Percentiles rank a stretch among this genome's conserved stretches.
Conservation (phyloP, 2,888 invertebrate species). For the Eupeodes luniger region DNA sequence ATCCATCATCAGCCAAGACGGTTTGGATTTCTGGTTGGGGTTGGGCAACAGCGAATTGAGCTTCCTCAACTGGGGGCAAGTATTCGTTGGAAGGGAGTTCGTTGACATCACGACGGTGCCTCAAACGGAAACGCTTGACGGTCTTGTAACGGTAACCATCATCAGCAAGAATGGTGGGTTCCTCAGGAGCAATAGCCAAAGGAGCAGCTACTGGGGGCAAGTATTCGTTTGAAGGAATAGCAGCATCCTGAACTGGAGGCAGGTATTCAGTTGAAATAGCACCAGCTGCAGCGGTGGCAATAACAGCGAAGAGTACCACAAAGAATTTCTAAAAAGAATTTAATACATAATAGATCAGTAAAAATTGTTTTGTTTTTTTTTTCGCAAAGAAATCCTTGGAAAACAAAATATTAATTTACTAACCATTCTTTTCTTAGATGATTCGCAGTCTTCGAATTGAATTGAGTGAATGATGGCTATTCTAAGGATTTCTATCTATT, state of each 20-base stretch:
- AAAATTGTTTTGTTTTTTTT: not conserved
- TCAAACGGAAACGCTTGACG: conserved; percentile 79
- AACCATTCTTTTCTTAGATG: no score
- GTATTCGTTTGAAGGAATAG: conserved; percentile 59
- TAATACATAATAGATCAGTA: not conserved
- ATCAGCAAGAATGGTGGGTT: conserved; percentile 77
- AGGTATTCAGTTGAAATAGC: conserved; percentile 53
- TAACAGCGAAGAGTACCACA: conserved; percentile 50
- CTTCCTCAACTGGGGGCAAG: conserved; percentile 73
- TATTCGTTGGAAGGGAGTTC: conserved; percentile 78
- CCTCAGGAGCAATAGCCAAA: conserved; percentile 41
- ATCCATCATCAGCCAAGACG: conserved; percentile 60
- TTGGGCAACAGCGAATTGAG: conserved; percentile 29
- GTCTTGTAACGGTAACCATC: conserved; percentile 82
- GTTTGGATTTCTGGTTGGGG: conserved; percentile 42
- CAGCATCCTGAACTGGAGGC: conserved; percentile 58
- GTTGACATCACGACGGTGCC: conserved; percentile 80
- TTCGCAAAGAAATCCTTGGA: no score
- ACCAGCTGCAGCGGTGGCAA: conserved; percentile 56
- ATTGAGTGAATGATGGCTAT: no score
- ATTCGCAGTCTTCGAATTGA: no score
- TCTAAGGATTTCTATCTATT: no score
- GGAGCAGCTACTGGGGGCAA: conserved; percentile 58
- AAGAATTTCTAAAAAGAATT: conserved; percentile 58
- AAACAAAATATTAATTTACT: no score